Evolutionary conservation across 1,140 invertebrate genomes (phyloP).

Genomic region (Gonatopus flavifemur): DNA sequence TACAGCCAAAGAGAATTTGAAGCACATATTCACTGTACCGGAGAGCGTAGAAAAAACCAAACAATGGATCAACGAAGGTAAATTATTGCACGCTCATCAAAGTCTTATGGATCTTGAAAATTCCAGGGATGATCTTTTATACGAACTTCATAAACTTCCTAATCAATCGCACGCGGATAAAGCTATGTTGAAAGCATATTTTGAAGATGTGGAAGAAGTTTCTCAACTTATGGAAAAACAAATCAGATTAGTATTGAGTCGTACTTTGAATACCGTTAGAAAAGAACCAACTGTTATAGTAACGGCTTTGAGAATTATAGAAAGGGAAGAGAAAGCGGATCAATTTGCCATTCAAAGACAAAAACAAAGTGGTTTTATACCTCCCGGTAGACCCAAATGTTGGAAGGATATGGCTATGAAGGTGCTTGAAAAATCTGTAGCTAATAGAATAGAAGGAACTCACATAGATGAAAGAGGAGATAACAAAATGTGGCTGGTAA

Average conservation of each 20-base stretch:
- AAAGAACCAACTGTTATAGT: slow-evolving; percentile 96
- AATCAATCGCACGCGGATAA: slow-evolving; percentile 90
- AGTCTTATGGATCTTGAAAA: slow-evolving; percentile 94
- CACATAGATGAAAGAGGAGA: slow-evolving; percentile 88
- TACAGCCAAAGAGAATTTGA: slow-evolving; percentile 96
- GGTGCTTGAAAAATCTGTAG: slow-evolving; percentile 82
- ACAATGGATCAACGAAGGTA: slow-evolving; percentile 92
- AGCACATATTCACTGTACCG: slow-evolving; percentile 97
- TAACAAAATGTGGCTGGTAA: slow-evolving; percentile 96
- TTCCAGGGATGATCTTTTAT: slow-evolving; percentile 92
- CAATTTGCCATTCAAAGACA: slow-evolving; percentile 76
- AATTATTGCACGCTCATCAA: slow-evolving; percentile 92
- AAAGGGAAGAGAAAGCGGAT: slow-evolving; percentile 93
- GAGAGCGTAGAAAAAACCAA: slow-evolving; percentile 95
- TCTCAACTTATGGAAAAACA: slow-evolving; percentile 91
- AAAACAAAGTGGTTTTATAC: slow-evolving; percentile 83
- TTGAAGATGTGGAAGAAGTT: slow-evolving; percentile 90
- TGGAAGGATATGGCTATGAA: slow-evolving; percentile 88
- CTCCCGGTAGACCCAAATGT: slow-evolving; percentile 88
- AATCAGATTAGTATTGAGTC: slow-evolving; percentile 82
- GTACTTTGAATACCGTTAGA: slow-evolving; percentile 90
- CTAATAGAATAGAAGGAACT: slow-evolving; percentile 82
- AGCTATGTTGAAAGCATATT: slow-evolving; percentile 90
- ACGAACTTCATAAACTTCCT: slow-evolving; percentile 91
- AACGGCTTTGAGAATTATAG: slow-evolving; percentile 93